Percentiles rank a stretch among this genome's conserved stretches.
Conservation (phyloP, 92 coral and sea anemone species). For the Bergia sp. region DNA sequence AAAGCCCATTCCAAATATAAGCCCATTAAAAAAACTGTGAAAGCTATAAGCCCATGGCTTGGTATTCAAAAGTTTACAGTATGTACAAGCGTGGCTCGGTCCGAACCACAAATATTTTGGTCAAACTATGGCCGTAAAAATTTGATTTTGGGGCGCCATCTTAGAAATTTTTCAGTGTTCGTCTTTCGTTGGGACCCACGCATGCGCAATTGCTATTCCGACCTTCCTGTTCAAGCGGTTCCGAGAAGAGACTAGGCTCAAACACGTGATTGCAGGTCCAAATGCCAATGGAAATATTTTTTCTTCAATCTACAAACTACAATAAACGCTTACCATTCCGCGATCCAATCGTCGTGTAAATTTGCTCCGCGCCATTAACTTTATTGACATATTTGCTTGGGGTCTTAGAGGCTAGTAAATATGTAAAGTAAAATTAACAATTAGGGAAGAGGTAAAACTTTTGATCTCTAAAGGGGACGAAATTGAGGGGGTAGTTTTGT, state of each 20-base stretch:
- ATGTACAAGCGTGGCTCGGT: too few species aligned
- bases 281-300: too few species aligned
- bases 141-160: background rate
- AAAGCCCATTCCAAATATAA: too few species aligned
- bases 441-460: background rate
- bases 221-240: background rate
- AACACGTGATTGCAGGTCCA: background rate
- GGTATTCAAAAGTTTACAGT: too few species aligned
- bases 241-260: background rate
- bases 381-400: background rate
- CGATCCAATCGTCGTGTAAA: conserved; percentile 22
- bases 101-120: too few species aligned
- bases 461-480: too few species aligned
- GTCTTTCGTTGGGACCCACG: background rate
- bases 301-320: background rate
- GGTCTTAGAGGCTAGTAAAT: background rate
- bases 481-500: too few species aligned
- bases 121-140: background rate
- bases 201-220: background rate
- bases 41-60: too few species aligned
- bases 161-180: background rate
- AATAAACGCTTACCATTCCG: conserved; percentile 7
- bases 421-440: background rate
- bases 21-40: too few species aligned
- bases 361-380: conserved; percentile 18